These are phyloP conservation scores for Leucoraja erinaceus DNA, from an alignment of 2,113 vertebrate genomes.

Conservation along the genomic window DNA sequence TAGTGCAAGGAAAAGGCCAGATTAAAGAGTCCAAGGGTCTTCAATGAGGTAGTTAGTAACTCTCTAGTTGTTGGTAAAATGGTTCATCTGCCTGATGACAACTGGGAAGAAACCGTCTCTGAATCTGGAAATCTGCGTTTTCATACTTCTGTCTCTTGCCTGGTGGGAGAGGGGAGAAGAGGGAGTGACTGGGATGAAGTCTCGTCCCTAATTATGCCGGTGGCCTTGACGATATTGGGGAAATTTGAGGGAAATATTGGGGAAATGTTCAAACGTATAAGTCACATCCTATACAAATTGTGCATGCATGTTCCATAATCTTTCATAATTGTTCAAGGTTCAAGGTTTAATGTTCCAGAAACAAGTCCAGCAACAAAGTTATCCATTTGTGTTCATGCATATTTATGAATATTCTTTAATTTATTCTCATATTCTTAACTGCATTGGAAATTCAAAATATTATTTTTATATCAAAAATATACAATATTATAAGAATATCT, in stretches of 20 bases:
- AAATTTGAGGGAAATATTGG: background rate
- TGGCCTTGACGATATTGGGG: no score
- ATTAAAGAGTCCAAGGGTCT: no score
- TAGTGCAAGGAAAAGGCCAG: no score
- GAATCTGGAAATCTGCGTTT: no score
- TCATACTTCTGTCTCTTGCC: no score
- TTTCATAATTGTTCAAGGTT: background rate
- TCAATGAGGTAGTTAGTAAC: no score
- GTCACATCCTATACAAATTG: background rate
- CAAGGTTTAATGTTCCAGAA: background rate
- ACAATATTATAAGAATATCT: background rate
- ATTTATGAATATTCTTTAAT: background rate
- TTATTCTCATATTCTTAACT: background rate
- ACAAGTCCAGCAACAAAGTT: background rate
- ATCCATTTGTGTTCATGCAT: background rate
- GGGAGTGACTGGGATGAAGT: no score
- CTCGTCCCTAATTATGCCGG: no score
- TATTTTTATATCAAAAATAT: background rate
- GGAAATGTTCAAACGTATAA: background rate
- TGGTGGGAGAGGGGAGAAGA: no score
- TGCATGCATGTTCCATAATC: background rate
- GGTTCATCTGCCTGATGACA: no score
- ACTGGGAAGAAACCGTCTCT: no score
- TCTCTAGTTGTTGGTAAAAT: no score
- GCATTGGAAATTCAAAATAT: background rate